phyloP scores from a whole-genome alignment of 1,140 invertebrate species.

The Sinonovacula constricta region DNA sequence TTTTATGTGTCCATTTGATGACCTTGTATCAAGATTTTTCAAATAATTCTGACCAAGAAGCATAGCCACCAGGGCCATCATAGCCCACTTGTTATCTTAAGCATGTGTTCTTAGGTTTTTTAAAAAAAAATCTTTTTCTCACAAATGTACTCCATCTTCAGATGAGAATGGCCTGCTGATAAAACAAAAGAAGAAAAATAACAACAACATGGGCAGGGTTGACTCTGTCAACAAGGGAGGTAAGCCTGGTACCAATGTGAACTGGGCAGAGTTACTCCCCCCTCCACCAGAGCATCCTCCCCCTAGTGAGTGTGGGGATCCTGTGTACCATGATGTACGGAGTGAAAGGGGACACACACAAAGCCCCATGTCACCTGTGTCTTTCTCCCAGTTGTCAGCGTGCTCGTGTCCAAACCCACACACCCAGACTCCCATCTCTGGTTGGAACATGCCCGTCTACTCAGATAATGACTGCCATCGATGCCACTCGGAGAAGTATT shows the following conservation, averaged over 20 bases:
- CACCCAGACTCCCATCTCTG: constrained; percentile 53
- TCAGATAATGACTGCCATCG: constrained; percentile 70
- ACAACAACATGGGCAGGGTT: constrained; percentile 67
- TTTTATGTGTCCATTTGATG: too few species aligned
- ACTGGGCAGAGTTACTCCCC: constrained; percentile 87
- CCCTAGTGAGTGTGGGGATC: constrained; percentile 78
- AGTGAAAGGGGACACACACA: constrained; percentile 64
- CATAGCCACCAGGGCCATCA: too few species aligned
- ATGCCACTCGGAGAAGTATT: constrained; percentile 66
- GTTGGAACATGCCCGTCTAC: constrained; percentile 66
- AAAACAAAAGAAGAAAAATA: constrained; percentile 69
- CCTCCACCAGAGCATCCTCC: constrained; percentile 90
- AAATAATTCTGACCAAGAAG: too few species aligned
- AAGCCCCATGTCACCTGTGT: constrained; percentile 71
- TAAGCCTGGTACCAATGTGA: constrained; percentile 81
- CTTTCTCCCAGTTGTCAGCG: constrained; percentile 69
- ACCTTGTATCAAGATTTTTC: too few species aligned
- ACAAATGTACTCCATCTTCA: constrained; percentile 43
- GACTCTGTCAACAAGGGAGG: too few species aligned
- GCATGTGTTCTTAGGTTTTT: too few species aligned
- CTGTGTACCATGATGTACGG: constrained; percentile 39
- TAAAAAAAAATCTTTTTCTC: constrained; percentile 7
- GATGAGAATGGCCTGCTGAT: constrained; percentile 77
- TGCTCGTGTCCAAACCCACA: constrained; percentile 74
- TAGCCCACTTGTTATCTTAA: too few species aligned